Evolutionary conservation across 2,113 vertebrate genomes (phyloP), one percentile per base, ranked within the genome.

Genomic region (Agapornis roseicollis): DNA sequence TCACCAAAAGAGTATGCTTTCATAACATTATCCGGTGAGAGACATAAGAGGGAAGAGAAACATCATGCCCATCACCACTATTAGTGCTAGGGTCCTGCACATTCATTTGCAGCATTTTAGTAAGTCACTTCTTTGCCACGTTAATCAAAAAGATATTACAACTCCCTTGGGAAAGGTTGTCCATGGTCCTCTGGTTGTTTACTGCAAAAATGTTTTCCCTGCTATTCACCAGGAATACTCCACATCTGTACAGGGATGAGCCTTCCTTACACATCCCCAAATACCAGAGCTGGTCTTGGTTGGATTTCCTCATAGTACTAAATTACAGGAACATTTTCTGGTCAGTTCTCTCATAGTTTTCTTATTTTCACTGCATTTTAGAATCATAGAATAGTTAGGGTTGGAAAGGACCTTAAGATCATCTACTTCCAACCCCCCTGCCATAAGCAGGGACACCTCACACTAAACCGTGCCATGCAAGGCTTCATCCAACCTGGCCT

Each of bases 51-150:
- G 6, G 11, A 76, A 46, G 1, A 4, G 35, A 33, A 82, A 17
- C 29, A 72, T 15, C 13, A 33, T 0, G 1, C 14, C 44, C 14
- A 33, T 65, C 80, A 52, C 10, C 14, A 24, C 18, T 50, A 9
- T 13, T 18, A 44, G 37, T 16, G 11, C 46, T 2, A 1, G 4
- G 37, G 33, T 29, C 27, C 41, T 13, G 7, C 55, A 52, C 1
- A 0, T 15, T 33, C 0, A 1, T n/a, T 68, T 41, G 50, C 7
- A 49, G 33, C 7, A 12, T 12, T 69, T 86, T 24, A 77, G 3
- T 7, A 49, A 65, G 33, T 35, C 31, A 70, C 17, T 17, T 80
- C 69, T 83, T 77, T 70, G 55, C 9, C 28, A 41, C 14, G 41
- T 49, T n/a, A 39, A 65, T 25, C 39, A 76, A 73, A 56, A 80